Evolutionary conservation across 2,797 vertebrate genomes (phyloP).

Genomic region (Hyperoplus lanceolatus): DNA sequence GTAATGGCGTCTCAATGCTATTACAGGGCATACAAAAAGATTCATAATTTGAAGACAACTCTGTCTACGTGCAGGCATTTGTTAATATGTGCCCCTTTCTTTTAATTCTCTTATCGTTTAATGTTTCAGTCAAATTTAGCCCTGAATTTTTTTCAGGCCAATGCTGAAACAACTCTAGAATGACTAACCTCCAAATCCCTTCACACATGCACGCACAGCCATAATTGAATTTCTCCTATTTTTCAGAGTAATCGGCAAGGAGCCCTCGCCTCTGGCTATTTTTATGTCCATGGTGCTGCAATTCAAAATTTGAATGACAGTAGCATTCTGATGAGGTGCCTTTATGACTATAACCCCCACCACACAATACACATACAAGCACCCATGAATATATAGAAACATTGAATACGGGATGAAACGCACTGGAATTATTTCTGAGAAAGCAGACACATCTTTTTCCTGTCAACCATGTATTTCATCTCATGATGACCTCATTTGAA

Average conservation of each 20-base stretch:
- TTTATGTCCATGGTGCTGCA: constrained; percentile 55
- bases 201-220: constrained; percentile 66
- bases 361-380: constrained; percentile 20
- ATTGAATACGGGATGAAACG: constrained; percentile 19
- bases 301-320: constrained; percentile 76
- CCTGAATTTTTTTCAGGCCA: constrained; percentile 32
- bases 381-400: constrained; percentile 8
- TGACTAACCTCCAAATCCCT: constrained; percentile 67
- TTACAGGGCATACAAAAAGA: constrained; percentile 24
- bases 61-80: constrained; percentile 19
- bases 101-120: constrained; percentile 73
- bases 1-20: constrained; percentile 39
- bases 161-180: constrained; percentile 54
- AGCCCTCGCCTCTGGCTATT: constrained; percentile 68
- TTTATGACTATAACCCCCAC: constrained; percentile 33
- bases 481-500: constrained; percentile 60
- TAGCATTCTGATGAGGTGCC: constrained; percentile 58
- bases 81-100: constrained; percentile 39
- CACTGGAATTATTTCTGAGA: constrained; percentile 28
- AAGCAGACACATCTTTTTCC: constrained; percentile 44
- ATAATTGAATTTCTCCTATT: constrained; percentile 77
- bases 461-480: constrained; percentile 27
- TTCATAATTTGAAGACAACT: constrained; percentile 27
- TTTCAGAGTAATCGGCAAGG: constrained; percentile 56
- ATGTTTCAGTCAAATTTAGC: constrained; percentile 54